Evolutionary conservation across 2,797 vertebrate genomes (phyloP), one percentile per base, ranked within the genome.

Genomic region (Pyrocephalus nanus): DNA sequence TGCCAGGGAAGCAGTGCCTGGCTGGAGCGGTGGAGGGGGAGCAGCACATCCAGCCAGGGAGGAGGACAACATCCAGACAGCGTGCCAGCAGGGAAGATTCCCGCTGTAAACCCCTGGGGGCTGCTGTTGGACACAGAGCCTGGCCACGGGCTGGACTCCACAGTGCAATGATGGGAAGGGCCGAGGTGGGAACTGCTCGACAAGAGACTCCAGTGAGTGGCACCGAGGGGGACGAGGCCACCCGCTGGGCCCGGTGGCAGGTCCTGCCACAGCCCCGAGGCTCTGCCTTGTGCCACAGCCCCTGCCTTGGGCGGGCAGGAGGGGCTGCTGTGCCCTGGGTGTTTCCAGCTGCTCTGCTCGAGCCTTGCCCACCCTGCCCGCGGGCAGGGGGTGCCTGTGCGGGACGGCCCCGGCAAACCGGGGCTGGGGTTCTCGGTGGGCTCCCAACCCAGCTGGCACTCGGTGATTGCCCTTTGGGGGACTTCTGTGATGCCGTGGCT

Each of bases 181-280:
- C 8, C 6, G 3, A 17, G n/a, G 42, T 0, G 0, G 43, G 30
- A 80, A 71, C 0, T 0, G 9, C 25, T 58, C 27, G 21, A 43
- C 1, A 2, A 48, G 58, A 67, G 75, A 53, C 10, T 5, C 12
- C 0, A 1, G 8, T 5, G 34, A 72, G 50, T 18, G 32, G 21
- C 71, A 45, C 23, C 1, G 11, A 47, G 58, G 27, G 22, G 69
- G 23, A 58, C 17, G 32, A 26, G n/a, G 55, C 12, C 23, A 61
- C n/a, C 36, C 0, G 1, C 54, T 25, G 50, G 45, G 29, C 22
- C 11, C 0, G 0, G 34, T 12, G 25, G 29, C 29, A 19, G 71
- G 45, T 71, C 15, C 47, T 76, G 57, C 27, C 43, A 17, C 9
- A 57, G 27, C 26, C 51, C 32, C 5, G 1, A 29, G 51, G 55